These are phyloP conservation scores for Thymelicus lineola DNA, from an alignment of 2,888 invertebrate species.

Conservation along the genomic window DNA sequence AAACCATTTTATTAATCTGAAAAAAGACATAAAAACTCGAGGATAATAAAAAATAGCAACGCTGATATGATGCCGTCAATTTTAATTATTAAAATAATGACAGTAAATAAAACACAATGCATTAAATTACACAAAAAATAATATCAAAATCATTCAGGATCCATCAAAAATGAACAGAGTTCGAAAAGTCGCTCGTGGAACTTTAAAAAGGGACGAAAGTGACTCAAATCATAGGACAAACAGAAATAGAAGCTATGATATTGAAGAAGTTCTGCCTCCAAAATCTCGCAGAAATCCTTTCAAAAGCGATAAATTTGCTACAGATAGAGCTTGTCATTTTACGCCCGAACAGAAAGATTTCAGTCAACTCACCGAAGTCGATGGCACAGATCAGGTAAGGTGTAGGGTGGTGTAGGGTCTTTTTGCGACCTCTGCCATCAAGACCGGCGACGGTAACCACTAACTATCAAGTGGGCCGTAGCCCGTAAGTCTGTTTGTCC, in stretches of 20 bases:
- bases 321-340: constrained; percentile 58
- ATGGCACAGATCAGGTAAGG: constrained; percentile 41
- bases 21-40: no score
- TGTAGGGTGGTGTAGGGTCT: neutral
- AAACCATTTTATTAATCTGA: no score
- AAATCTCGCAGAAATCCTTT: constrained; percentile 40
- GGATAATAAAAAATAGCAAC: no score
- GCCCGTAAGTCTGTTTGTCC: no score
- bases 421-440: no score
- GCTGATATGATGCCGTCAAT: neutral
- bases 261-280: constrained; percentile 51
- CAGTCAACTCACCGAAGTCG: constrained; percentile 48
- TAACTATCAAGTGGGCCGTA: no score
- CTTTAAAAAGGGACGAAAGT: constrained; percentile 21
- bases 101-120: neutral
- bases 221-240: constrained; percentile 6
- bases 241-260: constrained; percentile 39
- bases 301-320: constrained; percentile 45
- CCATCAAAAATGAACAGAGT: constrained; percentile 23
- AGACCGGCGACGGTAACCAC: no score
- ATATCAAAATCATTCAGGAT: neutral
- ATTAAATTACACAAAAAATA: neutral
- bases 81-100: neutral
- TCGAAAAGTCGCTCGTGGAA: constrained; percentile 20
- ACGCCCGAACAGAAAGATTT: constrained; percentile 55